Percentiles rank a stretch among this genome's conserved stretches.
These are phyloP conservation scores for Numida meleagris DNA, from an alignment of 2,113 vertebrate species.

Conservation along the genomic window DNA sequence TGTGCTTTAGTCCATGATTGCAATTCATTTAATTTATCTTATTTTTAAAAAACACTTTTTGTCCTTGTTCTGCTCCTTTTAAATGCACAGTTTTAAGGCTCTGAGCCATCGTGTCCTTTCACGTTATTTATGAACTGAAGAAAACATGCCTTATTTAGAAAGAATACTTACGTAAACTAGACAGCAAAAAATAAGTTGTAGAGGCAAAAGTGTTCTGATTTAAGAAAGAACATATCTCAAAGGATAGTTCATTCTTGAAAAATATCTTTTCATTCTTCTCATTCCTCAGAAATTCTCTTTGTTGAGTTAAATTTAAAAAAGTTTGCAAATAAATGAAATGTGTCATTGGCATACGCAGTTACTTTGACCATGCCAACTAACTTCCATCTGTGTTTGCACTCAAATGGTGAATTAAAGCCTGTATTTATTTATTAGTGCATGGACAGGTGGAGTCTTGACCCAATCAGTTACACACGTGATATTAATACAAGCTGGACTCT, in stretches of 20 bases:
- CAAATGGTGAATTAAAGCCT: not conserved
- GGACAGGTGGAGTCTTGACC: not conserved
- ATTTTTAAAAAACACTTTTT: conserved; percentile 15
- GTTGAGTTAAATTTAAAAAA: not conserved
- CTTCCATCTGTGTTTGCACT: not conserved
- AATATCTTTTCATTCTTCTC: not conserved
- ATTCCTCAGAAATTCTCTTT: not conserved
- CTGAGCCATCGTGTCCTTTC: conserved; percentile 28
- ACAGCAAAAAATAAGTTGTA: not conserved
- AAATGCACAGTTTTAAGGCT: conserved; percentile 12
- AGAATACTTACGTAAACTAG: conserved; percentile 3
- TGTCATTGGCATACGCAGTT: not conserved
- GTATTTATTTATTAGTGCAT: not conserved
- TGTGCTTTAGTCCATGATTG: not conserved
- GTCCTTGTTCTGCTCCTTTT: not conserved
- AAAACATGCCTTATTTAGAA: conserved; percentile 32
- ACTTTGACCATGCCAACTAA: not conserved
- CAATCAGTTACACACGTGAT: not conserved
- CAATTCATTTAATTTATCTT: conserved; percentile 25
- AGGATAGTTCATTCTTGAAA: not conserved
- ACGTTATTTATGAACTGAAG: conserved; percentile 46
- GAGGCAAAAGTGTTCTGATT: not conserved
- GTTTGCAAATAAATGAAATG: not conserved
- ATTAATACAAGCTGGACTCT: not conserved
- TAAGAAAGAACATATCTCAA: not conserved